Conservation (phyloP, 64 coral and sea anemone genomes). For the Cladopsammia gracilis region DNA sequence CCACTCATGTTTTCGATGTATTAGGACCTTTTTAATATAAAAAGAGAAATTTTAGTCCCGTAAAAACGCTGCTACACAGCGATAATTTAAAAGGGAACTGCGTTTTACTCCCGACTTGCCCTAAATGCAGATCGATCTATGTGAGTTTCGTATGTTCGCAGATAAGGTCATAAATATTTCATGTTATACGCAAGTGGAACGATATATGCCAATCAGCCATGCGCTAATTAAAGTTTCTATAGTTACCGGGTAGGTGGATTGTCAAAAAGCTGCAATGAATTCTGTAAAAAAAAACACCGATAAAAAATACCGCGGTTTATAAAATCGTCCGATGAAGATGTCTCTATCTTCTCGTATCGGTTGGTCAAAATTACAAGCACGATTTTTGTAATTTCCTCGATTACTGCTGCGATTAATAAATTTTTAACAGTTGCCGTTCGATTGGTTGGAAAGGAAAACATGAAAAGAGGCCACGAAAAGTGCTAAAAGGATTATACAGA, state of each 20-base stretch:
- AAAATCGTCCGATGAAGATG: background rate
- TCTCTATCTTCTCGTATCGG: background rate
- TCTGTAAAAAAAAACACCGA: background rate
- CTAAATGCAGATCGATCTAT: constrained; percentile 21
- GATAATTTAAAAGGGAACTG: background rate
- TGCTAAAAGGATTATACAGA: background rate
- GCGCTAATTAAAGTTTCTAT: constrained; percentile 49
- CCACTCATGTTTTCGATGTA: constrained; percentile 71
- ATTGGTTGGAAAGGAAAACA: background rate
- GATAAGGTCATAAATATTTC: constrained; percentile 25
- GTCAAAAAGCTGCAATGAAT: background rate
- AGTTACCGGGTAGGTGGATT: background rate
- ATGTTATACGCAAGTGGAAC: constrained; percentile 27
- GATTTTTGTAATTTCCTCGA: background rate
- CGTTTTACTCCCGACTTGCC: background rate
- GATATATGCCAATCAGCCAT: constrained; percentile 19
- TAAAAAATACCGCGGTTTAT: constrained; percentile 1
- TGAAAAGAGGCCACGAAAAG: background rate
- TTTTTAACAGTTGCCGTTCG: background rate
- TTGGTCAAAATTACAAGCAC: background rate
- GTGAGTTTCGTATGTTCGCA: background rate
- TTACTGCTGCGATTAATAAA: background rate
- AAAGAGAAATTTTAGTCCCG: background rate
- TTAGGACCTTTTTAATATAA: constrained; percentile 40
- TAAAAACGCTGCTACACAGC: background rate